phyloP scores from a whole-genome alignment of 2,113 vertebrate genomes.

The Tetrax tetrax region DNA sequence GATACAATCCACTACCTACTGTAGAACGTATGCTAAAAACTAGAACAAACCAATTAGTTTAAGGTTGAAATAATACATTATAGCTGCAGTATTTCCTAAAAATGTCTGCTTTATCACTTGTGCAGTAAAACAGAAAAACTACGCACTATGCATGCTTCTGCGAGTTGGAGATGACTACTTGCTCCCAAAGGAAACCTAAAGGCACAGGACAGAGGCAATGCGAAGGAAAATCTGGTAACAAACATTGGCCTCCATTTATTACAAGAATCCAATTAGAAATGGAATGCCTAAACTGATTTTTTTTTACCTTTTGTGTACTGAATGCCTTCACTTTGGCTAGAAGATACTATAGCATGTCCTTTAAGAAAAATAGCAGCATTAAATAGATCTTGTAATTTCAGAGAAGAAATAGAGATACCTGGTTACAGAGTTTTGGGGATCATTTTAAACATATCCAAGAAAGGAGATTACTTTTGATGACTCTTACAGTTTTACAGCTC shows the following conservation, averaged over 20 bases:
- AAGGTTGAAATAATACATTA: slow-evolving; percentile 20
- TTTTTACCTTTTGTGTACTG: not conserved
- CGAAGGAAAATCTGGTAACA: slow-evolving; percentile 9
- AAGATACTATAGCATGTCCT: not conserved
- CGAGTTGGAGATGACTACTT: not conserved
- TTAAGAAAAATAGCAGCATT: slow-evolving; percentile 54
- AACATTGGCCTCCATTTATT: slow-evolving; percentile 39
- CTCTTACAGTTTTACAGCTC: slow-evolving; percentile 18
- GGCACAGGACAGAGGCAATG: slow-evolving; percentile 26
- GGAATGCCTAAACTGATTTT: slow-evolving; percentile 11
- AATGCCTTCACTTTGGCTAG: slow-evolving; percentile 53
- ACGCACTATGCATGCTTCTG: not conserved
- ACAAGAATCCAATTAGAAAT: slow-evolving; percentile 40
- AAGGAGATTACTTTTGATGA: slow-evolving; percentile 30
- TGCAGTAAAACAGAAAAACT: slow-evolving; percentile 23
- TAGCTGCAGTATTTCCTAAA: slow-evolving; percentile 39
- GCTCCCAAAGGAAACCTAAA: slow-evolving; percentile 64
- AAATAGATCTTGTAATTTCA: slow-evolving; percentile 43
- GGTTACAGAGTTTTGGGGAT: slow-evolving; percentile 2
- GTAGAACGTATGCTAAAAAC: not conserved
- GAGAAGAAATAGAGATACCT: slow-evolving; percentile 26
- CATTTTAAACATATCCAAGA: slow-evolving; percentile 41
- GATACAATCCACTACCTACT: not conserved
- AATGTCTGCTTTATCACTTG: slow-evolving; percentile 38
- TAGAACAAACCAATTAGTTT: slow-evolving; percentile 15